phyloP scores from a whole-genome alignment of 2,888 invertebrate species.

The Drosophila emarginata region DNA sequence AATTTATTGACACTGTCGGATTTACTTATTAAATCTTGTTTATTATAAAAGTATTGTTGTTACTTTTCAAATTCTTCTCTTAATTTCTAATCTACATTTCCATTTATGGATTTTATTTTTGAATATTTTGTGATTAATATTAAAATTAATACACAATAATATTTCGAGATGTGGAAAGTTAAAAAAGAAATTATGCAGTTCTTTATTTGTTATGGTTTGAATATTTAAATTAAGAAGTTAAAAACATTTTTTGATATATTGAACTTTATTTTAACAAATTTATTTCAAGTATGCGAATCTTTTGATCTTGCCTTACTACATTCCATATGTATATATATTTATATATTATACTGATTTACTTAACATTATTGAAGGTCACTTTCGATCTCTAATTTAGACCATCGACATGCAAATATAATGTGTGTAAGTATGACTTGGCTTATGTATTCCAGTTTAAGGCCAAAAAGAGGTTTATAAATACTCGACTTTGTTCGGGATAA shows the following conservation, averaged over 20 bases:
- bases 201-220: no score
- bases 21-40: not conserved
- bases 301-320: not conserved
- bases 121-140: no score
- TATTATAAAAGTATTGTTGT: not conserved
- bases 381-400: not conserved
- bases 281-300: no score
- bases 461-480: slow-evolving; percentile 26
- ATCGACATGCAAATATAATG: not conserved
- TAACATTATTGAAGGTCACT: not conserved
- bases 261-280: no score
- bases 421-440: not conserved
- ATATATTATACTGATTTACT: not conserved
- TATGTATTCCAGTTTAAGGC: not conserved
- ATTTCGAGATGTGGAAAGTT: no score
- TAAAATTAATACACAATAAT: no score
- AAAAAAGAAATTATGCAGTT: no score
- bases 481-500: slow-evolving; percentile 9
- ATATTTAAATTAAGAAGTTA: no score
- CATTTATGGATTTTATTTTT: no score
- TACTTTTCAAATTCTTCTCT: not conserved
- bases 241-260: no score
- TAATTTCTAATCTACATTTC: not conserved
- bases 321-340: not conserved
- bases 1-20: not conserved